A percentile compares a stretch with the other conserved stretches of the same genome.
Conservation (phyloP, 2,797 vertebrate genomes). For the Rhincodon typus region DNA sequence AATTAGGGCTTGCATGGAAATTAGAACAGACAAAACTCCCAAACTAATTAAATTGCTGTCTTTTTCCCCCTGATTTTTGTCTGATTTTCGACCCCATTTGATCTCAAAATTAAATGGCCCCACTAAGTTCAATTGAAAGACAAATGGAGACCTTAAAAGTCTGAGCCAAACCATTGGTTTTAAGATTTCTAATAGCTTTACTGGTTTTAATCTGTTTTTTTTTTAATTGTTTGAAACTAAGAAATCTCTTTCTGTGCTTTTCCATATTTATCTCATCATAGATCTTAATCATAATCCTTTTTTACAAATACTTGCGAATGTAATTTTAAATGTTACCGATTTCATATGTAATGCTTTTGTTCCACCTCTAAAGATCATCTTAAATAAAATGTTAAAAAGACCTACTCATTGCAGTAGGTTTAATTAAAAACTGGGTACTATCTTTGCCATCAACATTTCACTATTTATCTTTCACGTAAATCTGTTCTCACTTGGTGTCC, state of each 20-base stretch:
- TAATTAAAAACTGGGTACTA: not conserved
- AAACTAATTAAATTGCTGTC: not conserved
- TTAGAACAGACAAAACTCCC: not conserved
- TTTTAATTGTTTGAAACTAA: not conserved
- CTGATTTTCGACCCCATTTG: not conserved
- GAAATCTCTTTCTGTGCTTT: not conserved
- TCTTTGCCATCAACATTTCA: slow-evolving; percentile 16
- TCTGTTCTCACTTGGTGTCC: not conserved
- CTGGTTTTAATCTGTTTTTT: not conserved
- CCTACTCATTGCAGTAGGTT: not conserved
- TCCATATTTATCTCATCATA: not conserved
- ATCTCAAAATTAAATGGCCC: not conserved
- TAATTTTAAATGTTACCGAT: not conserved
- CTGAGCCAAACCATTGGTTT: not conserved
- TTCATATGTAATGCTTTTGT: not conserved
- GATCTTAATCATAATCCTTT: not conserved
- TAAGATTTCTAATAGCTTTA: not conserved
- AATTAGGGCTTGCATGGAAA: not conserved
- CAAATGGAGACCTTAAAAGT: not conserved
- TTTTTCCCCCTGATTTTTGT: not conserved
- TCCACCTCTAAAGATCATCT: not conserved
- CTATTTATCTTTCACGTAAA: not conserved
- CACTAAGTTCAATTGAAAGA: not conserved
- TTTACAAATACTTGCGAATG: not conserved
- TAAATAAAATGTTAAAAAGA: not conserved